Evolutionary conservation across 1,140 invertebrate species (phyloP), one percentile per base, ranked within the genome.

Genomic region (Drosophila sproati): DNA sequence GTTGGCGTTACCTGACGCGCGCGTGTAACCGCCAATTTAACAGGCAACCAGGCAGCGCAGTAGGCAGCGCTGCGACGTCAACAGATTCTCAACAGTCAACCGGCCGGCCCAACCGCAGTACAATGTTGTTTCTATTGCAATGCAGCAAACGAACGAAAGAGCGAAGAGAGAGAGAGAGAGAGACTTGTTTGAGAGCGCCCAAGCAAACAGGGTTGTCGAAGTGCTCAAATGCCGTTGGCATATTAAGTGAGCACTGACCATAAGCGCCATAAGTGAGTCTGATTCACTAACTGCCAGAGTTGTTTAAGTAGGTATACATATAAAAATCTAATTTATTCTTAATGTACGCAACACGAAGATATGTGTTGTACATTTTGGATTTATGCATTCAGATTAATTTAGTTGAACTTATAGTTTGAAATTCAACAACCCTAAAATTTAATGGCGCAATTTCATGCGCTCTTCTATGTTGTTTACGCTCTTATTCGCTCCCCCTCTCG

Each of bases 21-120:
- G 82, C 83, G 88, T 91, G 88, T 91, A 91, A 91, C 91, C 91
- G 91, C 91, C 91, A 92, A 92, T 89, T 82, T 91, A 92, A 89
- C 91, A 92, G 91, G 91, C 90, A 76, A 88, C 72, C 91, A 92
- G 73, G 68, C 80, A 67, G 55, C 63, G 47, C 61, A 88, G 77
- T 73, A 88, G 71, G 82, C 57, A 63, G 63, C 67, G 63, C 62
- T 35, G 67, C 54, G 60, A 60, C 43, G 43, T 41, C 37, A 41
- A 32, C 34, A 54, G 4, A 28, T 10, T 39, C 29, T 34, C 28
- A 56, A 50, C 32, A 55, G 59, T 52, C 69, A 81, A 56, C 54
- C 54, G 43, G 79, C 56, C 61, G 68, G 76, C 52, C 20, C 20
- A 20, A 20, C 20, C 67, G 47, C 73, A 63, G 47, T 35, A 47